Evolutionary conservation across 2,888 invertebrate species (phyloP).

Genomic region (Incurvaria masculella): DNA sequence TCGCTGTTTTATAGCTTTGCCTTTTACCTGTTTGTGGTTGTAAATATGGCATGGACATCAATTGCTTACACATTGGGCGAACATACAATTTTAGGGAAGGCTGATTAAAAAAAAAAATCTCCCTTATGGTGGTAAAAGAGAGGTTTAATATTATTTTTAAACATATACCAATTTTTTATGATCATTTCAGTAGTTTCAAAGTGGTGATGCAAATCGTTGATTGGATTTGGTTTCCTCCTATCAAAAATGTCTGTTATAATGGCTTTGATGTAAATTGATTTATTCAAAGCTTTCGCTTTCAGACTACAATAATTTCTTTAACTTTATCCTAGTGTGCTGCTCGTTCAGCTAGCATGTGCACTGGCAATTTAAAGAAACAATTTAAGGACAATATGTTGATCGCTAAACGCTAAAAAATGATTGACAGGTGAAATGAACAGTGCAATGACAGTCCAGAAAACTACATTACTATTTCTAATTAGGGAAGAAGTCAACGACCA

Average conservation of each 20-base stretch:
- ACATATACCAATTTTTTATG: background rate
- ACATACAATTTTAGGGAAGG: background rate
- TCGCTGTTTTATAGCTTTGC: background rate
- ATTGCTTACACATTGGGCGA: background rate
- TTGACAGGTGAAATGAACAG: too few relatives aligned
- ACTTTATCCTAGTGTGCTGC: slow-evolving; percentile 41
- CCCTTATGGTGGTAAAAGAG: background rate
- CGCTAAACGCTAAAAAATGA: too few relatives aligned
- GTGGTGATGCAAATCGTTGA: too few relatives aligned
- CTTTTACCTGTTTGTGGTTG: slow-evolving; percentile 1
- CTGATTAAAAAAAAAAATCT: background rate
- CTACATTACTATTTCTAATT: too few relatives aligned
- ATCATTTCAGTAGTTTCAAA: background rate
- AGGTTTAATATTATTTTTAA: background rate
- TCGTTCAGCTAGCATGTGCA: slow-evolving; percentile 25
- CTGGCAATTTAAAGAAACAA: slow-evolving; percentile 41
- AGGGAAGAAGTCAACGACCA: too few relatives aligned
- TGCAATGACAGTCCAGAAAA: too few relatives aligned
- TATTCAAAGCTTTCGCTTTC: slow-evolving; percentile 7
- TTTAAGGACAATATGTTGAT: too few relatives aligned
- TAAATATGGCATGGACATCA: background rate
- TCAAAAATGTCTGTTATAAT: slow-evolving; percentile 8
- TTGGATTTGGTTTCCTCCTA: too few relatives aligned
- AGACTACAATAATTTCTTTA: slow-evolving; percentile 27
- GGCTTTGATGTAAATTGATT: background rate